phyloP scores from a whole-genome alignment of 2,888 invertebrate species.

The Callyntrura guangdongensis region DNA sequence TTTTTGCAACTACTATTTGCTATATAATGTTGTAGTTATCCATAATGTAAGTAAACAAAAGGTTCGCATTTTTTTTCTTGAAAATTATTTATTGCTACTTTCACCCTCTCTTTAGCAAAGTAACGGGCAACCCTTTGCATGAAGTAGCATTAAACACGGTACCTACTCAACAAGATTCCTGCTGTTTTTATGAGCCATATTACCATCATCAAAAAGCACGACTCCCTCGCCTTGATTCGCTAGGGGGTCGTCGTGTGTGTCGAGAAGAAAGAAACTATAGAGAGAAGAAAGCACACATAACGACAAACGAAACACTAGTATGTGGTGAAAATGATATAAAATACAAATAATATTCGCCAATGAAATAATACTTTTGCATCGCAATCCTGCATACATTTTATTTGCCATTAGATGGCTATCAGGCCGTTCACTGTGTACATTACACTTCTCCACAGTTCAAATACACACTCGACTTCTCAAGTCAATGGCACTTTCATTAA shows the following conservation, averaged over 20 bases:
- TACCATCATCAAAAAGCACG: slow-evolving; percentile 5
- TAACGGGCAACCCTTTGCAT: not conserved
- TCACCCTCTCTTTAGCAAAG: slow-evolving; percentile 23
- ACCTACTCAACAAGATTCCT: slow-evolving; percentile 21
- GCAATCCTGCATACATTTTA: not conserved
- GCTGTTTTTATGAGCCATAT: slow-evolving; percentile 51
- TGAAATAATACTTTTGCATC: slow-evolving; percentile 28
- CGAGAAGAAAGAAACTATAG: not conserved
- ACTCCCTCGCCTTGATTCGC: not conserved
- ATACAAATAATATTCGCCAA: not conserved
- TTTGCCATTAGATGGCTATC: not conserved
- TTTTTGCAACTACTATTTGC: not conserved
- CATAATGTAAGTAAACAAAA: no score
- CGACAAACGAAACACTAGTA: slow-evolving; percentile 12
- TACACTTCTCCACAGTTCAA: not conserved
- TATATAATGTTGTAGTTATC: no score
- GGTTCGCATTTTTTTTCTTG: slow-evolving; percentile 15
- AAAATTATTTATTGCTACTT: slow-evolving; percentile 45
- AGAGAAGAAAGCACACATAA: not conserved
- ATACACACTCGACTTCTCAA: not conserved
- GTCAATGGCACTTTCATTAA: not conserved
- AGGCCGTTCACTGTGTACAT: not conserved
- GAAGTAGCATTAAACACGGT: not conserved
- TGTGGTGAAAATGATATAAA: slow-evolving; percentile 1
- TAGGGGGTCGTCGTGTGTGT: slow-evolving; percentile 1